A percentile compares a stretch with the other conserved stretches of the same genome.
Conservation (phyloP, 2,888 invertebrate genomes). For the Trachelus iudaicus region DNA sequence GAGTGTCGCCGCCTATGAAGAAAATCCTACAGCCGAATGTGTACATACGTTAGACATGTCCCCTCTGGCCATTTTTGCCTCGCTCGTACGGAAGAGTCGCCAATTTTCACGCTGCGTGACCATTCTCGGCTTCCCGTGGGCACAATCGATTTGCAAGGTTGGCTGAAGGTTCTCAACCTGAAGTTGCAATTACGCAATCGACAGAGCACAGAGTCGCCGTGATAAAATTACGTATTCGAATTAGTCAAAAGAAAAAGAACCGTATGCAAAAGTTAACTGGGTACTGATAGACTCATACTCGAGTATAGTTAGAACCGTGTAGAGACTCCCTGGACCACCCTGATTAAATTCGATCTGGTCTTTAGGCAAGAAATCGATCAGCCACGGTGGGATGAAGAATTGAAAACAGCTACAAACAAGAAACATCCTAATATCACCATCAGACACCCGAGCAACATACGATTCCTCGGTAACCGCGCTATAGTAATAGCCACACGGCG, state of each 20-base stretch:
- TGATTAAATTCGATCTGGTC: background rate
- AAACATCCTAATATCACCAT: no score
- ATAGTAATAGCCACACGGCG: fast-evolving
- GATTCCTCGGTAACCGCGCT: background rate
- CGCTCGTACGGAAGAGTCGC: background rate
- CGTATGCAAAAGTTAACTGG: background rate
- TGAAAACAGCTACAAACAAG: background rate
- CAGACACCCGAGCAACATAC: no score
- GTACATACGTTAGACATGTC: background rate
- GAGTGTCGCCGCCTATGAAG: background rate
- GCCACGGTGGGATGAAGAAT: background rate
- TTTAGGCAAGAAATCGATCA: background rate
- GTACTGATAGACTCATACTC: background rate
- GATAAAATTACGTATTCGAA: background rate
- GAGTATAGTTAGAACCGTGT: fast-evolving
- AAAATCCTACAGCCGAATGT: background rate
- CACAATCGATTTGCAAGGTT: background rate
- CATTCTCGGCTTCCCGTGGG: background rate
- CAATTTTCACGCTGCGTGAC: background rate
- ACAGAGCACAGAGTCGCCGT: background rate
- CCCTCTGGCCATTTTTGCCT: background rate
- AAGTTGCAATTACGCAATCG: background rate
- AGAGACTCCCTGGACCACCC: background rate
- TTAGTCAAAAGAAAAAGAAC: background rate
- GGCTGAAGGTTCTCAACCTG: background rate